A percentile compares a stretch with the other conserved stretches of the same genome.
Conservation (phyloP, 2,113 vertebrate species). For the Bostrychus sinensis region DNA sequence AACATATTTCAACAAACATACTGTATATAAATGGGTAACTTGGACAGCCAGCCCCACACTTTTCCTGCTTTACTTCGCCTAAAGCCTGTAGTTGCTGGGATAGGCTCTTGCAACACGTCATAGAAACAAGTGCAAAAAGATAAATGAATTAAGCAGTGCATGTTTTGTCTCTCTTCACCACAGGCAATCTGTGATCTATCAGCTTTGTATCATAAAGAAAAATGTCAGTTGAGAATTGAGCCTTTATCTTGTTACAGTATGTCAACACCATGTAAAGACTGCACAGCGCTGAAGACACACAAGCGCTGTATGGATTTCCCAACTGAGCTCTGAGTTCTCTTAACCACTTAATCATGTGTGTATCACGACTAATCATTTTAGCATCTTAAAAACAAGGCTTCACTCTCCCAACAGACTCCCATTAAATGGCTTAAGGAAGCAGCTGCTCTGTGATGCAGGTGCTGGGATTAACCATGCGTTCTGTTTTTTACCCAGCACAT, state of each 20-base stretch:
- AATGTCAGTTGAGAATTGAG: not conserved
- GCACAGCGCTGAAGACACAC: not conserved
- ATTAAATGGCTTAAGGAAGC: conserved; percentile 9
- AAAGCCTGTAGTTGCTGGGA: too few relatives aligned
- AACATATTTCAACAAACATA: too few relatives aligned
- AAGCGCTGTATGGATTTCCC: not conserved
- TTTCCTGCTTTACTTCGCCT: too few relatives aligned
- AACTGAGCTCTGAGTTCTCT: conserved; percentile 2
- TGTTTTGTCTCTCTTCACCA: too few relatives aligned
- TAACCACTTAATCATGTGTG: conserved; percentile 3
- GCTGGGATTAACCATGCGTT: not conserved
- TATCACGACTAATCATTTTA: conserved; percentile 3
- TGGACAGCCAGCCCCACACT: too few relatives aligned
- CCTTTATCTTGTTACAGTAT: too few relatives aligned
- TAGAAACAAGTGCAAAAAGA: too few relatives aligned
- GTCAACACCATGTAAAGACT: not conserved
- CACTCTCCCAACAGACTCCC: not conserved
- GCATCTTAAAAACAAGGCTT: conserved; percentile 1
- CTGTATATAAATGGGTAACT: too few relatives aligned
- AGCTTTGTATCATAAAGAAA: too few relatives aligned
- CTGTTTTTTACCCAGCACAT: not conserved
- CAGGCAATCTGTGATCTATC: too few relatives aligned
- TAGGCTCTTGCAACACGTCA: too few relatives aligned
- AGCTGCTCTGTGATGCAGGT: not conserved
- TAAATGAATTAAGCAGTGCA: too few relatives aligned